Conservation (phyloP, 1,140 invertebrate species). For the Macrocentrus cingulum region DNA sequence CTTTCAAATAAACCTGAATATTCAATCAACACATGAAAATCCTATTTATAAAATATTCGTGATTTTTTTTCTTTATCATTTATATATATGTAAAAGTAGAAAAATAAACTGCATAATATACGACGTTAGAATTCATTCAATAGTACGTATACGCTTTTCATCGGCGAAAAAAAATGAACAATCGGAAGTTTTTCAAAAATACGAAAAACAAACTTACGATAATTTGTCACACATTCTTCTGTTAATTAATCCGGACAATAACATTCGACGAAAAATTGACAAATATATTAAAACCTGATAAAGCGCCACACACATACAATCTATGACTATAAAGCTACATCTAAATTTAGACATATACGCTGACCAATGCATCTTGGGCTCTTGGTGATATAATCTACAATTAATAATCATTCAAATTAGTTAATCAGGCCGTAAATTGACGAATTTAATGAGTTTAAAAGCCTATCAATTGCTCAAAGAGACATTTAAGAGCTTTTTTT, state of each 20-base stretch:
- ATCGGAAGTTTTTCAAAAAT: background rate
- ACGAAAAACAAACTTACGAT: background rate
- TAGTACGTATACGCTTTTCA: background rate
- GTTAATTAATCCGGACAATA: constrained; percentile 1
- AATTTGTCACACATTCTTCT: background rate
- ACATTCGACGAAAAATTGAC: background rate
- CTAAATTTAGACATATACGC: constrained; percentile 60
- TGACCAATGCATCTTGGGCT: constrained; percentile 52
- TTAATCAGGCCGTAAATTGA: constrained; percentile 11
- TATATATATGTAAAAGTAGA: constrained; percentile 16
- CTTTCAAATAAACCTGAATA: too few species aligned
- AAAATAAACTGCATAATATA: constrained; percentile 22
- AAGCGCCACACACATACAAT: constrained; percentile 34
- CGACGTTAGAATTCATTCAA: background rate
- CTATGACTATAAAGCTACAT: constrained; percentile 54
- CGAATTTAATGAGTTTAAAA: too few species aligned
- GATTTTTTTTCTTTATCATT: background rate
- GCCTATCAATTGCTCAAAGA: too few species aligned
- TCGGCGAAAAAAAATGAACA: too few species aligned
- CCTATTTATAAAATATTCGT: background rate
- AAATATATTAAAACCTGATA: constrained; percentile 36
- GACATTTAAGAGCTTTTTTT: too few species aligned
- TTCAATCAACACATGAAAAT: too few species aligned
- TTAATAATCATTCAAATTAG: constrained; percentile 12
- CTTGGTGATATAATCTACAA: constrained; percentile 47